Conservation (phyloP, 2,888 invertebrate species). For the Tenthredo notha region DNA sequence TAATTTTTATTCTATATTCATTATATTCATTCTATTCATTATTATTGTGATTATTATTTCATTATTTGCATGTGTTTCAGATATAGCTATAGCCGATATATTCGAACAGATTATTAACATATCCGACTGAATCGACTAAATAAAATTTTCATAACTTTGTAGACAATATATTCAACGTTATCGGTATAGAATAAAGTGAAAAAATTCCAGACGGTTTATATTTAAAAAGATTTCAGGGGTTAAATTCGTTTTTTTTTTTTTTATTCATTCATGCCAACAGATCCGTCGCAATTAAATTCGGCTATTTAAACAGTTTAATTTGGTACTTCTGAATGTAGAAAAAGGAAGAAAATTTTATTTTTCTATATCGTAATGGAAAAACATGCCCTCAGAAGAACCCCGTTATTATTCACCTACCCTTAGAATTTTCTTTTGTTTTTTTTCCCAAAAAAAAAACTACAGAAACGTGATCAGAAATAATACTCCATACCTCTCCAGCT, state of each 20-base stretch:
- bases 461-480: constrained; percentile 36
- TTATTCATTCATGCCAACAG: neutral
- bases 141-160: neutral
- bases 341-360: neutral
- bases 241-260: no score
- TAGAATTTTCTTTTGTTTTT: neutral
- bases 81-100: neutral
- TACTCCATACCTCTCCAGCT: neutral
- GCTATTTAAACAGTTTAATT: neutral
- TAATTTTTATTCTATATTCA: neutral
- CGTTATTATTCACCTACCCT: neutral
- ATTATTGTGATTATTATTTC: neutral
- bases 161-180: neutral
- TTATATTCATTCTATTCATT: neutral
- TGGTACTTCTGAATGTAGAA: neutral
- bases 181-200: neutral
- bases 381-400: neutral
- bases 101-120: neutral
- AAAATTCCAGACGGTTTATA: neutral
- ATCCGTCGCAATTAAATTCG: neutral
- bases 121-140: neutral
- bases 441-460: constrained; percentile 16
- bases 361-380: neutral
- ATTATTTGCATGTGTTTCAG: neutral
- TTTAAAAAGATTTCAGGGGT: neutral